Evolutionary conservation across 2,797 vertebrate genomes (phyloP).

Genomic region (Anguilla anguilla): DNA sequence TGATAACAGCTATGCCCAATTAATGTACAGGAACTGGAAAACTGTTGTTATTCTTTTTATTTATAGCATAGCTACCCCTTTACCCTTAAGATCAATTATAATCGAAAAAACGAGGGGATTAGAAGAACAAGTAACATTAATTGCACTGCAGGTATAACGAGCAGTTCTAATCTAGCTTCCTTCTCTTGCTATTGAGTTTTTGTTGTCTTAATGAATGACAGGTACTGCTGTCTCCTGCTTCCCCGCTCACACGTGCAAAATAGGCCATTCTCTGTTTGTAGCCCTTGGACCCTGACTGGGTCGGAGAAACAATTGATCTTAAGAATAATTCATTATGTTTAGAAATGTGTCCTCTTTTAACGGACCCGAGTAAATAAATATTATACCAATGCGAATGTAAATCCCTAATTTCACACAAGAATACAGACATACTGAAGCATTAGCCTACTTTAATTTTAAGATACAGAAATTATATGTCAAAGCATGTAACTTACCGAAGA

Average conservation of each 20-base stretch:
- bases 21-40: slow-evolving; percentile 19
- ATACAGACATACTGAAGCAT: background rate
- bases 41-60: slow-evolving; percentile 32
- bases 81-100: slow-evolving; percentile 69
- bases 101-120: slow-evolving; percentile 66
- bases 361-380: background rate
- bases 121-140: slow-evolving; percentile 80
- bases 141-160: slow-evolving; percentile 83
- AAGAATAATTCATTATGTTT: slow-evolving; percentile 79
- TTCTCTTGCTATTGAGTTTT: slow-evolving; percentile 79
- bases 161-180: slow-evolving; percentile 78
- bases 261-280: slow-evolving; percentile 76
- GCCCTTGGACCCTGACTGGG: slow-evolving; percentile 76
- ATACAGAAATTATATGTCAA: background rate
- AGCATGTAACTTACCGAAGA: slow-evolving; percentile 35
- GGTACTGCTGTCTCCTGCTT: slow-evolving; percentile 82
- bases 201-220: slow-evolving; percentile 82
- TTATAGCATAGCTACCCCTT: slow-evolving; percentile 39
- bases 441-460: background rate
- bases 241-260: slow-evolving; percentile 80
- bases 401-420: background rate
- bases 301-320: slow-evolving; percentile 83
- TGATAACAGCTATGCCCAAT: slow-evolving; percentile 34
- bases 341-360: slow-evolving; percentile 71
- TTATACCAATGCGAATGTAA: background rate